Base-by-base conservation (phyloP, 2,888 invertebrate species). In the Phymatocera aterrima region DNA sequence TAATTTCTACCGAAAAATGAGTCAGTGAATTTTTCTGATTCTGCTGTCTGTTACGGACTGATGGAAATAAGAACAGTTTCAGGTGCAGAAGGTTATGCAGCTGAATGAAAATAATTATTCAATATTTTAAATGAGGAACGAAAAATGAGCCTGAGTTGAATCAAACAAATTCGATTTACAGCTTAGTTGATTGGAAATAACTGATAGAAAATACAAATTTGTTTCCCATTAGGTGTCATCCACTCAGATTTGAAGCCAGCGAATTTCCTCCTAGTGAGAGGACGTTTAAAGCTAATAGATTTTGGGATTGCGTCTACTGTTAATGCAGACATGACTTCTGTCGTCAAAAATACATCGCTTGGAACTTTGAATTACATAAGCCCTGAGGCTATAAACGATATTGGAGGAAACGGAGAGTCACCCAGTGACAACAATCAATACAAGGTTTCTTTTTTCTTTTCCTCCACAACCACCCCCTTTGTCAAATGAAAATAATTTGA, bases 241-340 rank as follows among this genome's bases (percentile, higher is more conserved):
- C 99, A 99, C 91, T 96, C 98, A 0, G 99, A 99, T 91, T 91
- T 99, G 83, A 99, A 99, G 90, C 99, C 99, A 0, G 97, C 97
- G 0, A 99, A 99, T 91, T 99, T 99, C 91, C 92, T 99, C 57
- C 92, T 97, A 87, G 96, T 97, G 5, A 94, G 94, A 81, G 97
- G 96, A 1, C 93, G 95, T 60, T 91, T 99, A 78, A 99, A 99
- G 92, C 92, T 99, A 79, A 99, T 99, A 83, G 99, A 99, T 92
- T 99, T 99, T 92, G 99, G 99, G 77, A 98, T 99, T 87, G 97
- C 99, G 68, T 96, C 97, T 65, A 94, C 95, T 75, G 94, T 99
- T 83, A 95, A 96, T 84, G 93, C 93, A 78, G 98, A 99, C 90
- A 96, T 95, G 90, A 99, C 98, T 0, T 97, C 96, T 86, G 96